These are phyloP conservation scores for Apamea crenata DNA, from an alignment of 2,888 invertebrate species.

Conservation along the genomic window DNA sequence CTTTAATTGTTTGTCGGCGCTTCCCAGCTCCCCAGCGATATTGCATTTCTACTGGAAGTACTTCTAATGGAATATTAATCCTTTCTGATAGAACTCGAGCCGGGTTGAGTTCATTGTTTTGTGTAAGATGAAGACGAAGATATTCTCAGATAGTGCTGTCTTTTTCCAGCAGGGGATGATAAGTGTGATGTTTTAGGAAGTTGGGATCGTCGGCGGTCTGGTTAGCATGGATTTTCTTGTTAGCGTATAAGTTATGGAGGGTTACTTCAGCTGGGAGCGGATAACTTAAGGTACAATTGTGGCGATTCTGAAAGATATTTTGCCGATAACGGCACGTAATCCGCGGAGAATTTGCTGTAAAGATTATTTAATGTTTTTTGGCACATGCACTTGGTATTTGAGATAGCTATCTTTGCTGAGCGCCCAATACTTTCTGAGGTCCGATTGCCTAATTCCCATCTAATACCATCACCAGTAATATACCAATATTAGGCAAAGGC, in stretches of 20 bases:
- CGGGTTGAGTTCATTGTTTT: conserved; percentile 40
- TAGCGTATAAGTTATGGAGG: conserved; percentile 50
- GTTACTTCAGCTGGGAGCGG: conserved; percentile 29
- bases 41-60: conserved; percentile 59
- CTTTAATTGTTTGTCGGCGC: conserved; percentile 58
- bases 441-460: not conserved
- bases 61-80: conserved; percentile 62
- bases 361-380: not conserved
- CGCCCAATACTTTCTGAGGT: not conserved
- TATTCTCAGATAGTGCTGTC: conserved; percentile 23
- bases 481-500: not conserved
- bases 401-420: not conserved
- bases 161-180: conserved; percentile 30
- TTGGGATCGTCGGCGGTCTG: conserved; percentile 36
- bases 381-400: not conserved
- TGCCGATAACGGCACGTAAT: conserved; percentile 14
- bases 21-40: conserved; percentile 34
- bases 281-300: conserved; percentile 41
- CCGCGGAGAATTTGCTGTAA: not conserved
- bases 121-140: not conserved
- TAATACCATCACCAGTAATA: not conserved
- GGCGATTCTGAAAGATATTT: conserved; percentile 20
- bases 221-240: conserved; percentile 59
- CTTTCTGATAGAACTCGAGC: conserved; percentile 45
- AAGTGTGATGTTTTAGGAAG: conserved; percentile 50